Base-by-base conservation (phyloP, 2,888 invertebrate species). In the Troglohyphantes excavatus region DNA sequence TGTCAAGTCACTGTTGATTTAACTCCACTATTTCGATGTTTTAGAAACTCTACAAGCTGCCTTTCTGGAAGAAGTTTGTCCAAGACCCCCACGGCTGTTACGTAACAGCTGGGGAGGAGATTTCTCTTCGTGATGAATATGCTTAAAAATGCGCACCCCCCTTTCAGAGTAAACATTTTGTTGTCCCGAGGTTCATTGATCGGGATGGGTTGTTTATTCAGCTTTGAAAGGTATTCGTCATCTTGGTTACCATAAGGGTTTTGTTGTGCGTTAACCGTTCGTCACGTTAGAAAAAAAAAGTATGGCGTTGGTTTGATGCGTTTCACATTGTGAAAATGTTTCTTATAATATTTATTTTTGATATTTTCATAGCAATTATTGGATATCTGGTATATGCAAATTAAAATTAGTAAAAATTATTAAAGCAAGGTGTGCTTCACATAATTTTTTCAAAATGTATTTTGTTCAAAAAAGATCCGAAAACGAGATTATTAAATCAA, bases 1-100 rank as follows among this genome's bases (percentile, higher is more conserved):
- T 65, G 83, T 83, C 83, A 83, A 33, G 79, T 43, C 79, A 27
- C 67, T 81, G 68, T 67, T 81, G 79, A 81, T 68, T 81, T 68
- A 81, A 1, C 21, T 81, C 29, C 43, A 26, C 72, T 46, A 46
- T 9, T 46, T 21, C 26, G 11, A 65, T 26, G 65, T 33, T 65
- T 63, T 27, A 65, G 78, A 23, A 17, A 26, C 26, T 63, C 19
- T 29, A 65, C 78, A 65, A 17, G 33, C 61, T 33, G 63, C 78
- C 6, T n/a, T n/a, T n/a, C n/a, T n/a, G 29, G 63, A 13, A 43
- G 33, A 61, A 76, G 59, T 61, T 75, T 46, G 72, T 72, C 72
- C 19, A 17, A 5, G 21, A 26, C 72, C n/a, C 33, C 19, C 26
- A 9, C 39, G 39, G 68, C 23, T 72, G 72, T 72, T 53, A 19